These are phyloP conservation scores for Lepeophtheirus salmonis DNA, from an alignment of 1,140 invertebrate genomes.

Conservation along the genomic window DNA sequence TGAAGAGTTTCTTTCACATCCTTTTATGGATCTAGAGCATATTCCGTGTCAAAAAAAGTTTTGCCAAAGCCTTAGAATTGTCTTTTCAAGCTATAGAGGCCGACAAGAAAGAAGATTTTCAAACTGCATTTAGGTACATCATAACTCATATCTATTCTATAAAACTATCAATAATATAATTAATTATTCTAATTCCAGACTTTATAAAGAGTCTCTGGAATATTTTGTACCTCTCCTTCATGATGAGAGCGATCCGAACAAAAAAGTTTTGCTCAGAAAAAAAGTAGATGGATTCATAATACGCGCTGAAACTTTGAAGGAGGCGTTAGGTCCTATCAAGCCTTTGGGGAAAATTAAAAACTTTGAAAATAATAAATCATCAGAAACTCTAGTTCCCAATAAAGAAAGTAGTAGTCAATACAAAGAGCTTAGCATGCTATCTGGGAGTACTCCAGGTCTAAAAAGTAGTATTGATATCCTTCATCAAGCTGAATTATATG, in stretches of 20 bases:
- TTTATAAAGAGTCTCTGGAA: constrained; percentile 46
- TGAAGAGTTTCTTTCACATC: constrained; percentile 61
- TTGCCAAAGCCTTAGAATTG: constrained; percentile 42
- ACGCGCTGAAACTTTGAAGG: too few species aligned
- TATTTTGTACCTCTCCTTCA: constrained; percentile 50
- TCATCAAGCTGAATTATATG: constrained; percentile 36
- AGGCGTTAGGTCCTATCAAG: too few species aligned
- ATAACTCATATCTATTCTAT: too few species aligned
- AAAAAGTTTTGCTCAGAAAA: constrained; percentile 38
- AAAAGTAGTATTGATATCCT: constrained; percentile 38
- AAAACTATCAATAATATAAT: too few species aligned
- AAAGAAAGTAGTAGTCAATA: too few species aligned
- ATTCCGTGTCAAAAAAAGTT: constrained; percentile 47
- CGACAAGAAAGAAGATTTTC: constrained; percentile 39
- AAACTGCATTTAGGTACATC: constrained; percentile 43
- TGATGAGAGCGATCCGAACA: constrained; percentile 39
- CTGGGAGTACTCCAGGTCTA: constrained; percentile 30
- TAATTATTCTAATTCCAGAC: too few species aligned
- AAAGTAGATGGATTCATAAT: too few species aligned
- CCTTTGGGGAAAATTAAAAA: too few species aligned
- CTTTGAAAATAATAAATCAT: too few species aligned
- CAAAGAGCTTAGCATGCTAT: constrained; percentile 20
- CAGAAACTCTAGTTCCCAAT: too few species aligned
- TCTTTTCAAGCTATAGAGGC: constrained; percentile 36
- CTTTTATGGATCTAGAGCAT: constrained; percentile 63